Evolutionary conservation across 2,113 vertebrate species (phyloP).

Genomic region (Talpa occidentalis): DNA sequence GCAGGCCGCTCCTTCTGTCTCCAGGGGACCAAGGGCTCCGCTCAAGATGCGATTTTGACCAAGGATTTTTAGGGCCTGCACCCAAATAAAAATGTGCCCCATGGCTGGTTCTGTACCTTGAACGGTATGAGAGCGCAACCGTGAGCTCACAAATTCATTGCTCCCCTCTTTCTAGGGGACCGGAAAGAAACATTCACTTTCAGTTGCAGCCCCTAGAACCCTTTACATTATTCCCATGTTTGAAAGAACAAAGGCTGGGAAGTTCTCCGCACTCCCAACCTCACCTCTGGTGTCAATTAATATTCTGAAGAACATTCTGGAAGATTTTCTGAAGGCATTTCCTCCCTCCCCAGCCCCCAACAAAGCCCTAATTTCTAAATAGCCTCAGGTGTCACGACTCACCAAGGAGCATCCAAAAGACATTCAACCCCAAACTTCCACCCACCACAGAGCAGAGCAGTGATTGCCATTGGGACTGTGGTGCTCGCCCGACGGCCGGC

Average conservation of each 20-base stretch:
- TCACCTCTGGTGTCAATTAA: background rate
- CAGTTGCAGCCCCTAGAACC: background rate
- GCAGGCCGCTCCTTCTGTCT: no score
- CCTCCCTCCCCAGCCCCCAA: background rate
- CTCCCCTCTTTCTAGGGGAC: background rate
- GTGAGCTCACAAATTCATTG: no score
- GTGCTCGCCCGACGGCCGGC: no score
- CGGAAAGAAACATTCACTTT: background rate
- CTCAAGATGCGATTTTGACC: background rate
- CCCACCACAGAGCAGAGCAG: background rate
- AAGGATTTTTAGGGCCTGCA: background rate
- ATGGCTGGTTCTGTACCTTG: background rate
- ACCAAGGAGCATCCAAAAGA: background rate
- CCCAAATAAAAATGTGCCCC: background rate
- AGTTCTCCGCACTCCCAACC: background rate
- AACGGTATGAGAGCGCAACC: background rate
- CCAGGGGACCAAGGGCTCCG: background rate
- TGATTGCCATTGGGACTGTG: no score
- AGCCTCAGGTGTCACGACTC: background rate
- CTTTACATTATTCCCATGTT: background rate
- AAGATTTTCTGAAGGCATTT: constrained; percentile 30
- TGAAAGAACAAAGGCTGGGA: background rate
- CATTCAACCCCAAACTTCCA: background rate
- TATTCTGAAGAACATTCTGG: constrained; percentile 29
- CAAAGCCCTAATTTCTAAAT: background rate